A percentile compares a stretch with the other conserved stretches of the same genome.
Evolutionary conservation across 2,797 vertebrate genomes (phyloP).

Genomic region (Antrozous pallidus): DNA sequence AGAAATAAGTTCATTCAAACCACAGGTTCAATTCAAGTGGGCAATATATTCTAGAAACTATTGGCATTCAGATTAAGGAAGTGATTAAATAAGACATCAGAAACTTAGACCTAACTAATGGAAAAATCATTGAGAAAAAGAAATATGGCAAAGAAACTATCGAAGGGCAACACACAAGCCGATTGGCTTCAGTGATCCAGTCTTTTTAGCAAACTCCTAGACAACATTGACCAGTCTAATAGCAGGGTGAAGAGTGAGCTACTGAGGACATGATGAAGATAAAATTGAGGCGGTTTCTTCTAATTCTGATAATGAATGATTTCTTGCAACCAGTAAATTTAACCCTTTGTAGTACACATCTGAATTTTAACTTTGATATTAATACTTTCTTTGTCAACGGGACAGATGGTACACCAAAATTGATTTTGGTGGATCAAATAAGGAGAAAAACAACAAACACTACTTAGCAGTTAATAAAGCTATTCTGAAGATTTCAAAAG

Average conservation of each 20-base stretch:
- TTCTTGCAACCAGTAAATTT: not conserved
- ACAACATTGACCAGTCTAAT: too few species aligned
- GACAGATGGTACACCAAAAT: not conserved
- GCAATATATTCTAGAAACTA: not conserved
- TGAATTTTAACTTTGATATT: not conserved
- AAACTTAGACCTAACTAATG: not conserved
- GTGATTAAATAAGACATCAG: not conserved
- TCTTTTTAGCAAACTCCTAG: not conserved
- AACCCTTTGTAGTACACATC: not conserved
- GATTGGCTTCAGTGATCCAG: not conserved
- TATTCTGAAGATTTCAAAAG: not conserved
- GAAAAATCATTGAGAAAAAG: not conserved
- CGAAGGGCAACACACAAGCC: not conserved
- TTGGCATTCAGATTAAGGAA: not conserved
- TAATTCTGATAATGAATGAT: not conserved
- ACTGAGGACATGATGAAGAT: not conserved
- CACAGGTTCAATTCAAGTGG: not conserved
- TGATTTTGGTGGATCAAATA: not conserved
- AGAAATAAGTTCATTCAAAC: not conserved
- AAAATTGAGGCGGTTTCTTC: not conserved
- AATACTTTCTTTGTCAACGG: not conserved
- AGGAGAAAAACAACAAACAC: rapidly evolving
- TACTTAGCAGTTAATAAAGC: not conserved
- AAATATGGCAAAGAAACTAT: not conserved
- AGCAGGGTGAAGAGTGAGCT: not conserved